A percentile compares a stretch with the other conserved stretches of the same genome.
Evolutionary conservation across 2,113 vertebrate genomes (phyloP).

Genomic region (Excalfactoria chinensis): DNA sequence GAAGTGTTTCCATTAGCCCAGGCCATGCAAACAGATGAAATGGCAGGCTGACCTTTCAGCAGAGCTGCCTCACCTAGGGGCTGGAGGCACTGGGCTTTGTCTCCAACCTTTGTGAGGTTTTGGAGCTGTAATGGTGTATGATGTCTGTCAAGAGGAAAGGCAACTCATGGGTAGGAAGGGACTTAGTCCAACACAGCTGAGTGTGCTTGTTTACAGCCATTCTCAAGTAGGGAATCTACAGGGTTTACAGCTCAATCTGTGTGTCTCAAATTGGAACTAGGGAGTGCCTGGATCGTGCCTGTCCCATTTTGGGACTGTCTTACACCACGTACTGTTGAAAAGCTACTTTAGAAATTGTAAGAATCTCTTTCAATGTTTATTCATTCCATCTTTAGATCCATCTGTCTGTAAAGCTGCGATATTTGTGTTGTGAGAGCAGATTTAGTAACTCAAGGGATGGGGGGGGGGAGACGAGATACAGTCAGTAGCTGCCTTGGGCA

Average conservation of each 20-base stretch:
- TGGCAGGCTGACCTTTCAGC: slow-evolving; percentile 37
- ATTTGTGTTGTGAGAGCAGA: neutral
- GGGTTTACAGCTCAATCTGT: neutral
- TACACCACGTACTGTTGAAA: neutral
- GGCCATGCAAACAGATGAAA: neutral
- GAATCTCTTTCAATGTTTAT: neutral
- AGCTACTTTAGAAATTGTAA: neutral
- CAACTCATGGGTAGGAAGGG: neutral
- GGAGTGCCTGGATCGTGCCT: rapidly evolving
- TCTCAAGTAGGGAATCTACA: rapidly evolving
- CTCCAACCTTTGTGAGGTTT: neutral
- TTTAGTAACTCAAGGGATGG: neutral
- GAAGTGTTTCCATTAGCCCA: neutral
- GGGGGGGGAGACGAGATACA: neutral
- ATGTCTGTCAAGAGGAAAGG: neutral
- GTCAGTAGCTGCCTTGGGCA: neutral
- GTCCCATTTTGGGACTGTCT: neutral
- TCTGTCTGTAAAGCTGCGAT: neutral
- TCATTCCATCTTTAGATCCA: neutral
- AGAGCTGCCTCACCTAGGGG: neutral
- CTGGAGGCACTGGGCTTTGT: neutral
- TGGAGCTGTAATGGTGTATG: neutral
- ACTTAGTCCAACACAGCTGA: rapidly evolving
- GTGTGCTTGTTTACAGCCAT: rapidly evolving
- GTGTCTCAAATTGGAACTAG: neutral